These are phyloP conservation scores for silkworm (Bombyx mori) DNA, from an alignment of 1,140 invertebrate species.

Conservation along the genomic window DNA sequence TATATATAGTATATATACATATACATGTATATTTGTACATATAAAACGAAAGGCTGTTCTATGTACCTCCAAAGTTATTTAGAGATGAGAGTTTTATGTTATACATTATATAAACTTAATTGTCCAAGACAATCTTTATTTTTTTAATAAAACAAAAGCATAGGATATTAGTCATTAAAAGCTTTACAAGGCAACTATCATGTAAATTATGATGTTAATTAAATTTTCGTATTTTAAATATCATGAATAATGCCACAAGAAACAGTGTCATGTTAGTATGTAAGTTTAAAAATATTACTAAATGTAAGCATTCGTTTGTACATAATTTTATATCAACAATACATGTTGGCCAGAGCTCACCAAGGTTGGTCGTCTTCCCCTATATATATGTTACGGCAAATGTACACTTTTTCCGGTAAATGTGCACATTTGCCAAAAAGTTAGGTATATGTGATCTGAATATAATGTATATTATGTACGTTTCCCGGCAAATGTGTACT, in stretches of 20 bases:
- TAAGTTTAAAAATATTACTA: constrained; percentile 10
- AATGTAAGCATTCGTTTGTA: too few relatives aligned
- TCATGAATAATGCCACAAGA: constrained; percentile 26
- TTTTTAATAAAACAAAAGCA: constrained; percentile 49
- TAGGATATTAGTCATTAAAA: constrained; percentile 50
- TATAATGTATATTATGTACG: too few relatives aligned
- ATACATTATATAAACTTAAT: constrained; percentile 36
- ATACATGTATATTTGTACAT: constrained; percentile 1
- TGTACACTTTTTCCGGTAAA: too few relatives aligned
- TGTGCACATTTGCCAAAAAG: too few relatives aligned
- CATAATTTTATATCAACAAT: background rate
- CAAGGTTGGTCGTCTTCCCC: too few relatives aligned
- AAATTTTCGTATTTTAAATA: constrained; percentile 19
- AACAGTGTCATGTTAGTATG: constrained; percentile 18
- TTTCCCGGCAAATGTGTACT: too few relatives aligned
- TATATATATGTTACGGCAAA: too few relatives aligned
- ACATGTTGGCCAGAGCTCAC: background rate
- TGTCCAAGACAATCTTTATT: constrained; percentile 64
- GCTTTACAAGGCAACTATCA: constrained; percentile 53
- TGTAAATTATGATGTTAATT: constrained; percentile 4
- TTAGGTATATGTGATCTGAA: too few relatives aligned
- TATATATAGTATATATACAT: background rate
- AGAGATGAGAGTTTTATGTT: constrained; percentile 49
- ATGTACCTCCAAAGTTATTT: constrained; percentile 70
- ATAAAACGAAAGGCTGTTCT: constrained; percentile 66